Evolutionary conservation across 2,113 vertebrate species (phyloP), one percentile per base, ranked within the genome.

Genomic region (Corythaixoides concolor): DNA sequence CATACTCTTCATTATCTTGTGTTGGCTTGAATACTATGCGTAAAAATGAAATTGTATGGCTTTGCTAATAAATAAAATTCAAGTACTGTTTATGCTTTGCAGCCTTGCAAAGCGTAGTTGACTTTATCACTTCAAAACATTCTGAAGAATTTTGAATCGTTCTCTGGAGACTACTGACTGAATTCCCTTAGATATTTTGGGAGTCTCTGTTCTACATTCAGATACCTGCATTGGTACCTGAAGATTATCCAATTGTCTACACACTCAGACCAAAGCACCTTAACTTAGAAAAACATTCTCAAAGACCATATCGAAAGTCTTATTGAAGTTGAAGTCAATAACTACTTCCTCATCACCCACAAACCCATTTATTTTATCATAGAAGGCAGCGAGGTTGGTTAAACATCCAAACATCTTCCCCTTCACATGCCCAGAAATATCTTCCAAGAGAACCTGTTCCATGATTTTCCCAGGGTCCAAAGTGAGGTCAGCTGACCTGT

Each of bases 51-150:
- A 84, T 33, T 43, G 3, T 32, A 64, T 28, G 14, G 52, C 27
- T 49, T 82, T 81, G 28, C 37, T 39, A 85, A 85, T 70, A 87
- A 90, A 87, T 59, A 87, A 85, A 52, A 89, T n/a, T 55, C 67
- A 76, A 93, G 19, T 37, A 55, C 11, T 62, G 28, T 41, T 91
- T 59, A 30, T 55, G 30, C 28, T 66, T 80, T 73, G 19, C 47
- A 92, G 33, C 45, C 41, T 59, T 88, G 35, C 41, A 96, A 75
- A 62, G 13, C 92, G 18, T 30, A 59, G 52, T n/a, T 55, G 64
- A 69, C 41, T 88, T 83, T 49, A 89, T 67, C 64, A 12, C 67
- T 92, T 47, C 9, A 78, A 92, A 92, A 70, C 9, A 24, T 35
- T 26, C 47, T 28, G n/a, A 52, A 85, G 27, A 81, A 56, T 75